Conservation (phyloP, 2,797 vertebrate genomes). For the Cuniculus paca region DNA sequence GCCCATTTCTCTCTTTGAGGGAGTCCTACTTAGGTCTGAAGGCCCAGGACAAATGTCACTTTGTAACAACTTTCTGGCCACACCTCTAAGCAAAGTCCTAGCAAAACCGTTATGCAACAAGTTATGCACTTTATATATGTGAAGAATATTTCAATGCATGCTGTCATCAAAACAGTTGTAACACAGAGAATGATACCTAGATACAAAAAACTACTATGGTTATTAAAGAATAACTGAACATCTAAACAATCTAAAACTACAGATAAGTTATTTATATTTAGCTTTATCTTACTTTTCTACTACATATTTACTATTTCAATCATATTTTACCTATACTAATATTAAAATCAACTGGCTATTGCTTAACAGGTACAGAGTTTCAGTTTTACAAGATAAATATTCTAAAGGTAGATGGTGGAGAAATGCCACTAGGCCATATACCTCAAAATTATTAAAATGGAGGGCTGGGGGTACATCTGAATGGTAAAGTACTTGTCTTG, state of each 20-base stretch:
- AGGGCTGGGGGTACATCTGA: not conserved
- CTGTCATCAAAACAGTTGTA: conserved; percentile 11
- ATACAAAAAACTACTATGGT: not conserved
- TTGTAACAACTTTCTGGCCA: conserved; percentile 26
- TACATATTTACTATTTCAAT: not conserved
- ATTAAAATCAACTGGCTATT: not conserved
- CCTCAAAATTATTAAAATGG: not conserved
- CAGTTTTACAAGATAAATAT: no score
- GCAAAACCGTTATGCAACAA: not conserved
- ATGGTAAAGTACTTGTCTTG: not conserved
- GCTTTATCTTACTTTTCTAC: not conserved
- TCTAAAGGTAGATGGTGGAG: no score
- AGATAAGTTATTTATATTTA: not conserved
- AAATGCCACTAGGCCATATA: no score
- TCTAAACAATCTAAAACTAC: not conserved
- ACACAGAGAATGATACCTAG: not conserved
- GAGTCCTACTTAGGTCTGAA: not conserved
- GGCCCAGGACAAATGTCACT: not conserved
- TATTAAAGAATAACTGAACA: conserved; percentile 19
- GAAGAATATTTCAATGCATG: conserved; percentile 39
- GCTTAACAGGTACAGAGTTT: not conserved
- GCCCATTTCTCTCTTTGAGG: not conserved
- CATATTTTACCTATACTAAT: not conserved
- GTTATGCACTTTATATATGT: not conserved
- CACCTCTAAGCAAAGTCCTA: not conserved